These are phyloP conservation scores for Mactromeris polynyma DNA, from an alignment of 2,888 invertebrate species.

Conservation along the genomic window DNA sequence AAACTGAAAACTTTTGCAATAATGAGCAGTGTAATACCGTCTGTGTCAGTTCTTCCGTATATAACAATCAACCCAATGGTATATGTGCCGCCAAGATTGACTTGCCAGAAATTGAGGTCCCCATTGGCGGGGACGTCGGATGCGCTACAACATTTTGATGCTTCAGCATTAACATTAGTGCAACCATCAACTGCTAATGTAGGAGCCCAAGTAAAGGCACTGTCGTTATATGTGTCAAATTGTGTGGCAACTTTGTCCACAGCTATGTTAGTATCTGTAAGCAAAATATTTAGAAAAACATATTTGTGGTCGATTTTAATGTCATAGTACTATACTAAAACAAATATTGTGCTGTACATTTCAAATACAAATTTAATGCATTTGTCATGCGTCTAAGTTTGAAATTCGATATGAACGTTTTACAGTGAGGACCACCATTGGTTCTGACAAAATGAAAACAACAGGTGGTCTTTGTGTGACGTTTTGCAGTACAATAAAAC, in stretches of 20 bases:
- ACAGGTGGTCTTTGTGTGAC: too few species aligned
- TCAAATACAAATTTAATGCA: too few species aligned
- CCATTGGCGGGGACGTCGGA: neutral
- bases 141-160: slow-evolving; percentile 41
- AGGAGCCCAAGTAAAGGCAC: slow-evolving; percentile 41
- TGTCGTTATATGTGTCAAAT: slow-evolving; percentile 8
- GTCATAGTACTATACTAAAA: too few species aligned
- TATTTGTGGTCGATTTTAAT: too few species aligned
- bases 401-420: too few species aligned
- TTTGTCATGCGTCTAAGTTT: too few species aligned
- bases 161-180: slow-evolving; percentile 5
- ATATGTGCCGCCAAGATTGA: slow-evolving; percentile 35
- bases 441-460: too few species aligned
- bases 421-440: too few species aligned
- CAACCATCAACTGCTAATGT: slow-evolving; percentile 48
- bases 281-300: too few species aligned
- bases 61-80: slow-evolving; percentile 30
- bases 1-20: too few species aligned
- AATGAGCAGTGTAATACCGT: neutral
- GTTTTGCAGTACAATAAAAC: too few species aligned
- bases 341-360: too few species aligned
- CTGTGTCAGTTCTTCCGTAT: slow-evolving; percentile 35
- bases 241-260: slow-evolving; percentile 38
- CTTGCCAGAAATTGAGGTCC: slow-evolving; percentile 51
- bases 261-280: slow-evolving; percentile 51